Base-by-base conservation (phyloP, 2,888 invertebrate species). In the Parnassius orleans region DNA sequence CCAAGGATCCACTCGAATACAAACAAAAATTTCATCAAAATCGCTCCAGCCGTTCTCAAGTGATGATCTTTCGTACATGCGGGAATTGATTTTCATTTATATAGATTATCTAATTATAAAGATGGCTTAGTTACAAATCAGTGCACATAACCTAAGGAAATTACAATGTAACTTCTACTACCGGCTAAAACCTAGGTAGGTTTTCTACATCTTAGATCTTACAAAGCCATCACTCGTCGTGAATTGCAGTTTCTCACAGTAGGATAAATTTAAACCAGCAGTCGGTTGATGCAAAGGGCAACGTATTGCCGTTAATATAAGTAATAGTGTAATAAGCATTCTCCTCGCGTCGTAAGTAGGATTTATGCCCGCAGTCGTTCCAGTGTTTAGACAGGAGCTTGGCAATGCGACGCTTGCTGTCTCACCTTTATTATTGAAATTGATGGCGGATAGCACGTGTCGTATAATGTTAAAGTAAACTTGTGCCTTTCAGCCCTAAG, bases 191-290 rank as follows among this genome's bases (percentile, higher is more conserved):
- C 57, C 43, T 47, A 57, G 47, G 7, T 33, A 63, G 48, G 46
- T 55, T 56, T 56, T 60, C 43, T 57, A 11, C 52, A 47, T 11
- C 55, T 60, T 57, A 52, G 43, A 64, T 55, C 51, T 55, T n/a
- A 52, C 48, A 48, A 15, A 56, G 41, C 53, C 47, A 57, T 60
- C 52, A 57, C 48, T 64, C 63, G 59, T 47, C 64, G 54, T 50
- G 46, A 24, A 24, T 55, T 52, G 66, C 65, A 65, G 70, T 65
- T 81, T 84, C 85, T 79, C 85, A 87, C 82, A 82, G 79, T 76
- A 72, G 75, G 75, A 76, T 75, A 76, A 77, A 79, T 79, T 64
- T 80, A 72, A 79, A 85, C 83, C 86, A 86, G 75, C 87, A 84
- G 69, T 61, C 66, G 53, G 63, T 60, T 61, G 57, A 57, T 63